Evolutionary conservation across 2,113 vertebrate genomes (phyloP), one percentile per base, ranked within the genome.

Genomic region (Bubo scandiacus): DNA sequence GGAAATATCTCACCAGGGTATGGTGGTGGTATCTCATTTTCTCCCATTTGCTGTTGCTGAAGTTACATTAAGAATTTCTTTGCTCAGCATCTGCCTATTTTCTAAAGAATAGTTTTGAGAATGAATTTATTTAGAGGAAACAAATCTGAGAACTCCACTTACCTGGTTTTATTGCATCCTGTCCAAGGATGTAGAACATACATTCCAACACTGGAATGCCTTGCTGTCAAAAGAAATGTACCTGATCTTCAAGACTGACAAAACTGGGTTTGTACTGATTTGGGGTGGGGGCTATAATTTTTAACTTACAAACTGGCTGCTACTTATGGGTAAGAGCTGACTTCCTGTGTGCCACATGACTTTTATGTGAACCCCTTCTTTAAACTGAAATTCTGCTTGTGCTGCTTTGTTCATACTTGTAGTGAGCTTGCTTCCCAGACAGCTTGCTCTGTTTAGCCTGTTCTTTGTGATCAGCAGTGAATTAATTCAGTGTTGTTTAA

Each of bases 351-450:
- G 78, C 74, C 54, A 21, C 81, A 32, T 65, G 93, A 96, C 96
- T 97, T 87, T 95, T 97, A 97, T 95, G 91, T 97, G 94, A 97
- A 92, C 94, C 90, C 91, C 91, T 94, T 93, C 30, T 80, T 73
- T 65, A 58, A 78, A 74, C 16, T 40, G 61, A 92, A 85, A 42
- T 77, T 66, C 80, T 85, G 20, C 80, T 80, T 3, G 1, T 91
- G 74, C 55, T 92, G 58, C 82, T 92, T 73, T 93, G 78, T 51
- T 62, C 38, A 42, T 83, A 65, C 55, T 5, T 26, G 19, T 81
- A 94, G 52, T 57, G 30, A 92, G 62, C 86, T 92, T 92, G 78
- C 82, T 94, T 94, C 67, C 81, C 84, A 88, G 85, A 3, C 52
- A 77, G 58, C 54, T 94, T 77, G 79, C 70, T 93, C 75, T 61